phyloP scores from a whole-genome alignment of 2,888 invertebrate species.

The Gerosis bhagava region DNA sequence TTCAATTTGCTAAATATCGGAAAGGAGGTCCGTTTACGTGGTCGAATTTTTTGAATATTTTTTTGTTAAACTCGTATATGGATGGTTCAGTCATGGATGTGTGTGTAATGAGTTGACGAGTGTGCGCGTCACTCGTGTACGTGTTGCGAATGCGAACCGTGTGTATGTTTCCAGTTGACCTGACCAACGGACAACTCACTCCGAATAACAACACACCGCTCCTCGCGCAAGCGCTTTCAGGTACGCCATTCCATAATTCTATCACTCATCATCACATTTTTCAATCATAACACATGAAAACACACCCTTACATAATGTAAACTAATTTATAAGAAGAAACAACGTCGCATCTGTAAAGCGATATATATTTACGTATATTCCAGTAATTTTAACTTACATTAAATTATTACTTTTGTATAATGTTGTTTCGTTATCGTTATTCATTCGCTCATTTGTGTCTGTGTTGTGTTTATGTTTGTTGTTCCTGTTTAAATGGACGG shows the following conservation, averaged over 20 bases:
- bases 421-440: background rate
- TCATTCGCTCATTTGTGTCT: conserved; percentile 14
- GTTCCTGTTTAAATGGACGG: background rate
- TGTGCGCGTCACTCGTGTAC: conserved; percentile 60
- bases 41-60: conserved; percentile 23
- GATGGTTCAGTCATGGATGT: conserved; percentile 79
- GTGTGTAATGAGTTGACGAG: conserved; percentile 61
- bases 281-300: no score
- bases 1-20: conserved; percentile 64
- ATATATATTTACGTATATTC: no score
- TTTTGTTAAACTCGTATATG: conserved; percentile 12
- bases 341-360: no score
- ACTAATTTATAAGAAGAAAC: no score
- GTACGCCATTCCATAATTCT: conserved; percentile 75
- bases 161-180: conserved; percentile 94
- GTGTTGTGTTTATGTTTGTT: conserved; percentile 12
- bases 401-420: background rate
- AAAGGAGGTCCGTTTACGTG: conserved; percentile 38
- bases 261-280: conserved; percentile 8
- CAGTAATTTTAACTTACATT: no score
- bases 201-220: conserved; percentile 98
- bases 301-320: no score
- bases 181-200: conserved; percentile 97
- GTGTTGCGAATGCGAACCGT: conserved; percentile 82
- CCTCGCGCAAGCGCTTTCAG: conserved; percentile 97